phyloP scores from a whole-genome alignment of 2,888 invertebrate species.

The Eristalis intricaria region DNA sequence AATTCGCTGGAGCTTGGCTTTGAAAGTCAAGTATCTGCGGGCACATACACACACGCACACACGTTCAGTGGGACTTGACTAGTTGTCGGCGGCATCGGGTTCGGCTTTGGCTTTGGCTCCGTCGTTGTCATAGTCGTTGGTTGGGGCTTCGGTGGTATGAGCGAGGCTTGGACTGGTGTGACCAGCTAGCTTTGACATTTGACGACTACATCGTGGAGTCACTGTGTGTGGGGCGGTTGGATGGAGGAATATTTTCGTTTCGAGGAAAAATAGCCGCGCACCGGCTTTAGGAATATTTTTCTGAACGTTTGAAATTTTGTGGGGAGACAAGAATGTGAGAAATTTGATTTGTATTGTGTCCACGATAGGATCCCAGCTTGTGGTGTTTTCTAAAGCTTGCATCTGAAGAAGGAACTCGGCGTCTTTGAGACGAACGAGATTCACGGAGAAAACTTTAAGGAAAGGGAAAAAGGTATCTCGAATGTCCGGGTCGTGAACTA shows the following conservation, averaged over 20 bases:
- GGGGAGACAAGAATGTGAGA: not conserved
- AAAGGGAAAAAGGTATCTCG: too few relatives aligned
- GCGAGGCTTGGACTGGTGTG: slow-evolving; percentile 30
- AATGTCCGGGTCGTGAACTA: too few relatives aligned
- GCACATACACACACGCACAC: not conserved
- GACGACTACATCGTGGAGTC: slow-evolving; percentile 29
- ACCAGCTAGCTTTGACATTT: slow-evolving; percentile 48
- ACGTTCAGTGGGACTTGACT: not conserved
- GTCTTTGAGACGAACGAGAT: too few relatives aligned
- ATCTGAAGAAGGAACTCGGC: too few relatives aligned
- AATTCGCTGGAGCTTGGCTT: slow-evolving; percentile 43
- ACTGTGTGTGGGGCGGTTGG: not conserved
- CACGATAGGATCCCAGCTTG: too few relatives aligned
- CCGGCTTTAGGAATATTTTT: not conserved
- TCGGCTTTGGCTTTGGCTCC: not conserved
- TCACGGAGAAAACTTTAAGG: too few relatives aligned
- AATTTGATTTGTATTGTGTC: not conserved
- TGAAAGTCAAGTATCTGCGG: slow-evolving; percentile 56
- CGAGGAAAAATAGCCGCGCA: too few relatives aligned
- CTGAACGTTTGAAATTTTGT: not conserved
- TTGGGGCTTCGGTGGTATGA: not conserved
- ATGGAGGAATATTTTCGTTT: not conserved
- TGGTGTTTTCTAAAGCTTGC: too few relatives aligned
- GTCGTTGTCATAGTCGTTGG: slow-evolving; percentile 1
- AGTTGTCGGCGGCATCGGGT: not conserved